Percentiles rank a stretch among this genome's conserved stretches.
Conservation (phyloP, 2,113 vertebrate genomes). For the Aviceda subcristata region DNA sequence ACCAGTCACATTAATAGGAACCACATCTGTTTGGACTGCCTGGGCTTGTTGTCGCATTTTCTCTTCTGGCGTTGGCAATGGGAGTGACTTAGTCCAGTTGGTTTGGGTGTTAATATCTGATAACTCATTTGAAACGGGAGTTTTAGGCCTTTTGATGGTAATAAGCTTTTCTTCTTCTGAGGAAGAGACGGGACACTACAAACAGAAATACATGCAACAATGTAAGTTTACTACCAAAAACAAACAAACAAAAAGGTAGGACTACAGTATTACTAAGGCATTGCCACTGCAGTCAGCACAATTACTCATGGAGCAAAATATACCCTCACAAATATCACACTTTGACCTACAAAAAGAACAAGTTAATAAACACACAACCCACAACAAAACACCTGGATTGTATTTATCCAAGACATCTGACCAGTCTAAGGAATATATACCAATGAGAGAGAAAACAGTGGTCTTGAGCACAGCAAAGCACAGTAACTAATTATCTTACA, state of each 20-base stretch:
- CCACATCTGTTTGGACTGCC: conserved; percentile 88
- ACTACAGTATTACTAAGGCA: neutral
- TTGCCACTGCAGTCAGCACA: neutral
- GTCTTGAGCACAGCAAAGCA: neutral
- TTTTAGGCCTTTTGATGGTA: conserved; percentile 81
- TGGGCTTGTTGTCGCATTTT: conserved; percentile 92
- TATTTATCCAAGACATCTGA: neutral
- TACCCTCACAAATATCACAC: neutral
- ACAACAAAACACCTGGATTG: neutral
- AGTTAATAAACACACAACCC: neutral
- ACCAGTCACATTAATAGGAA: conserved; percentile 97
- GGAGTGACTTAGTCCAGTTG: conserved; percentile 79
- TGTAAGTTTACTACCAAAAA: neutral
- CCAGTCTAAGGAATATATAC: neutral
- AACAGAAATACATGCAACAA: conserved; percentile 1
- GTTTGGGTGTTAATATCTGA: conserved; percentile 82
- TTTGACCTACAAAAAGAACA: neutral
- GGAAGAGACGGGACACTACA: conserved; percentile 81
- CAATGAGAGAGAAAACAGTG: neutral
- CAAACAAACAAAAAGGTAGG: neutral
- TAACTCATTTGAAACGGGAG: conserved; percentile 74
- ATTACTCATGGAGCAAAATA: neutral
- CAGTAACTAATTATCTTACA: neutral
- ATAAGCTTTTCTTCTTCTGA: conserved; percentile 85
- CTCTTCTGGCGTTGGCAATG: conserved; percentile 94